These are phyloP conservation scores for Entomobrya proxima DNA, from an alignment of 2,888 invertebrate species.

Conservation along the genomic window DNA sequence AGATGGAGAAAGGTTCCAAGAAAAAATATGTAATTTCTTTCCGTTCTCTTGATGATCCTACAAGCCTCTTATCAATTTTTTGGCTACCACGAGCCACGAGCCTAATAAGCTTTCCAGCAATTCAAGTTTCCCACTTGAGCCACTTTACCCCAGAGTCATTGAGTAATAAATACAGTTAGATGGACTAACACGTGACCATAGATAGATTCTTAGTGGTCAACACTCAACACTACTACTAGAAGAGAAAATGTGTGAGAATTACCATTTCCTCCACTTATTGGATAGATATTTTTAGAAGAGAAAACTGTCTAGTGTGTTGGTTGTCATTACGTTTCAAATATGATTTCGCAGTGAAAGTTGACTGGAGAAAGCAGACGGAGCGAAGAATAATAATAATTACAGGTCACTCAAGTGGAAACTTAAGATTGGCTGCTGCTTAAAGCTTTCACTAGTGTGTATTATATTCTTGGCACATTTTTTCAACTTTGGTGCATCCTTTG, in stretches of 20 bases:
- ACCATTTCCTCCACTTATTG: not conserved
- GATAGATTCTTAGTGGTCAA: too few species aligned
- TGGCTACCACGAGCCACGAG: too few species aligned
- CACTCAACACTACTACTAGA: not conserved
- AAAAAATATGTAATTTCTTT: not conserved
- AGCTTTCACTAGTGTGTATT: too few species aligned
- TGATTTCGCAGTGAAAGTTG: not conserved
- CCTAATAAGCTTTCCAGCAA: too few species aligned
- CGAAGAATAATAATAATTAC: constrained; percentile 71
- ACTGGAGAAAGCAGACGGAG: constrained; percentile 37
- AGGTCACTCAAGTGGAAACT: constrained; percentile 73
- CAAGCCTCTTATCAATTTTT: too few species aligned
- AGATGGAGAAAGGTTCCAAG: too few species aligned
- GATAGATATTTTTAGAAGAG: too few species aligned
- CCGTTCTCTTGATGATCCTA: not conserved
- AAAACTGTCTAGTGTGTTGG: not conserved
- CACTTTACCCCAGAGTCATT: not conserved
- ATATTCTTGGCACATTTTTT: too few species aligned
- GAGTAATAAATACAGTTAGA: not conserved
- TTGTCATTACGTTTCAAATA: not conserved
- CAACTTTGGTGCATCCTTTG: too few species aligned
- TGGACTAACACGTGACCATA: not conserved
- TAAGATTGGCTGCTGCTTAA: constrained; percentile 70
- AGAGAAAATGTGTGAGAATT: not conserved
- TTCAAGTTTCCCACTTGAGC: not conserved